Base-by-base conservation (phyloP, 2,888 invertebrate species). In the Melitaea athalia region DNA sequence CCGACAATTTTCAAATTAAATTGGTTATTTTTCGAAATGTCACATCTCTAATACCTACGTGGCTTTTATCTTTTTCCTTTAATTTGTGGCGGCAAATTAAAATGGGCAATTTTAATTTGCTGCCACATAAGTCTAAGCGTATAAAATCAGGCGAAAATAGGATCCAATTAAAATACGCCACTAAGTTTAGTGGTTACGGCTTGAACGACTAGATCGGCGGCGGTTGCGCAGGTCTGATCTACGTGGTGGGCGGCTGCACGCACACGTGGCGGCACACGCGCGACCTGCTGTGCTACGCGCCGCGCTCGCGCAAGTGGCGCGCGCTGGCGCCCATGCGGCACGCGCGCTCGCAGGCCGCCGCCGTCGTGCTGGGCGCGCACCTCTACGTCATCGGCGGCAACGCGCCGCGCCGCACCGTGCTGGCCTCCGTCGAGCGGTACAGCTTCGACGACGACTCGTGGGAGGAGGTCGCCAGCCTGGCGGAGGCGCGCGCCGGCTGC, bases 341-440 rank as follows among this genome's bases (percentile, higher is more conserved):
- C 63, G 96, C 96, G 42, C 95, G 98, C 71, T 96, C 96, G 71
- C 98, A 98, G 93, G 96, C 98, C 93, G 98, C 98, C 52, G 96
- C 97, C 63, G 96, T 97, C n/a, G 95, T 97, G 64, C 92, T 98
- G 49, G 96, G 96, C 85, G 95, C 96, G 76, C 94, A 95, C 81
- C 93, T 98, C 62, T 98, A 98, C 86, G 97, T 96, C 15, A 96
- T 98, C 59, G 98, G 98, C 17, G 98, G 98, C 4, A 97, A 96
- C 83, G 97, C 96, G 82, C 96, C 96, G 76, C 94, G 96, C 70
- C 94, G 95, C 73, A 96, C 95, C 79, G 96, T 97, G 65, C 94
- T 98, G 53, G 94, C 95, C 75, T 96, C 96, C 5, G 98, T 98
- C 10, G 97, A 97, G 85, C 92, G 96, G 85, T 97, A 97, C 85